These are phyloP conservation scores for Athrips mouffetella DNA, from an alignment of 2,888 invertebrate species.

Conservation along the genomic window DNA sequence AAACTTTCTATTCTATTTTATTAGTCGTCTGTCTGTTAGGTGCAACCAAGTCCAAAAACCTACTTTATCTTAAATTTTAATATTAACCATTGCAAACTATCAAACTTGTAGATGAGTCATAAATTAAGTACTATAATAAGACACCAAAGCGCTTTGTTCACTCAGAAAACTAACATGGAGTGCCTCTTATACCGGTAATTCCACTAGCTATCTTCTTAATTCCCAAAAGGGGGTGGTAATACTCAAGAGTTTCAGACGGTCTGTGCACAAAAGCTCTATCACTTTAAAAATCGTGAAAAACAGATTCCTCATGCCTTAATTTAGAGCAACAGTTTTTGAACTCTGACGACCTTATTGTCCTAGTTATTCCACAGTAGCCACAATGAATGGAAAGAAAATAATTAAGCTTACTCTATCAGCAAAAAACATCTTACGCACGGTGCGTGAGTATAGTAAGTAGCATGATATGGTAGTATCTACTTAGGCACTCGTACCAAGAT, in stretches of 20 bases:
- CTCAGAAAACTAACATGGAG: too few relatives aligned
- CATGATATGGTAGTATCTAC: too few relatives aligned
- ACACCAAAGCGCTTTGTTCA: too few relatives aligned
- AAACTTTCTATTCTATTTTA: conserved; percentile 15
- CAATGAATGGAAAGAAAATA: conserved; percentile 10
- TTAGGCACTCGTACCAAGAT: background rate
- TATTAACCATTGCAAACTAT: too few relatives aligned
- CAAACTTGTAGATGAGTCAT: too few relatives aligned
- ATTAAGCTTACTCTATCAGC: conserved; percentile 9
- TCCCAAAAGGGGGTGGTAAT: too few relatives aligned
- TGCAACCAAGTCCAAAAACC: too few relatives aligned
- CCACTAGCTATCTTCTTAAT: too few relatives aligned
- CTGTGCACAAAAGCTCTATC: background rate
- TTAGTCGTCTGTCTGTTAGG: conserved; percentile 2
- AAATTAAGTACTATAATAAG: too few relatives aligned
- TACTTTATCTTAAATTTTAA: too few relatives aligned
- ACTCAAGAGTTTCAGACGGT: too few relatives aligned
- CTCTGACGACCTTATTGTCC: background rate
- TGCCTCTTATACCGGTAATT: too few relatives aligned
- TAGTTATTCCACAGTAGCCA: background rate
- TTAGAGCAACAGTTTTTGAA: background rate
- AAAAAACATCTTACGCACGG: conserved; percentile 7
- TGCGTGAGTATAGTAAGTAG: conserved; percentile 2
- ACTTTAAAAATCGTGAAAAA: background rate
- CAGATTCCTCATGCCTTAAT: background rate